phyloP scores from a whole-genome alignment of 1,140 invertebrate genomes.

The Contarinia nasturtii region DNA sequence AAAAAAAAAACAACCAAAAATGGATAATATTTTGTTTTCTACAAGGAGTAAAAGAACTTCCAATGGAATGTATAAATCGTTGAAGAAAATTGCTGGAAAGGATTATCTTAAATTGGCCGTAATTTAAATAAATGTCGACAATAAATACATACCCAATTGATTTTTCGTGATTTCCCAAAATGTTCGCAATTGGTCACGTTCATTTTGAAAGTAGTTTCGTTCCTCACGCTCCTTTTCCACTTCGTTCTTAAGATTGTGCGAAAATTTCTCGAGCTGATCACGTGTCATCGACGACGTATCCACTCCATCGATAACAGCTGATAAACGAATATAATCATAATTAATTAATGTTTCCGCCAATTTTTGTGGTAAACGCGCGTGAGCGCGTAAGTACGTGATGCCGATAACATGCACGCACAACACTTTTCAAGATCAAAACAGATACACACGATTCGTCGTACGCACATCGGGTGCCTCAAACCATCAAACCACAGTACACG shows the following conservation, averaged over 20 bases:
- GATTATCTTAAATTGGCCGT: no score
- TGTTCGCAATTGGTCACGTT: conserved; percentile 81
- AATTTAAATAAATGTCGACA: conserved; percentile 1
- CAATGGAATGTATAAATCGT: no score
- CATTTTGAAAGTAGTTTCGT: conserved; percentile 85
- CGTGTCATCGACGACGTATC: conserved; percentile 82
- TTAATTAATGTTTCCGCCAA: no score
- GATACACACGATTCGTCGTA: background rate
- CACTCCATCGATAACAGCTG: conserved; percentile 68
- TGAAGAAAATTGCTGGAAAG: no score
- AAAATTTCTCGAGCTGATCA: conserved; percentile 81
- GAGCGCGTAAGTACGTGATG: no score
- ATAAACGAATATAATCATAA: no score
- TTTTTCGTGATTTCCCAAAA: conserved; percentile 72
- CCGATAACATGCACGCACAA: no score
- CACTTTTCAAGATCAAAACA: background rate
- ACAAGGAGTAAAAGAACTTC: no score
- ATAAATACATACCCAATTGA: conserved; percentile 12
- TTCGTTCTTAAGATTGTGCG: conserved; percentile 72
- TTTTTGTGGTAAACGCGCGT: no score
- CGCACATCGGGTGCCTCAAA: background rate
- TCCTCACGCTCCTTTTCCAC: conserved; percentile 86
- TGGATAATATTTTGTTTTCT: no score
- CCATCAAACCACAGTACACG: no score
- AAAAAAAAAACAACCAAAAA: no score